Evolutionary conservation across 92 coral and sea anemone genomes (phyloP), one percentile per base, ranked within the genome.

Genomic region (Isaurus tuberculatus): DNA sequence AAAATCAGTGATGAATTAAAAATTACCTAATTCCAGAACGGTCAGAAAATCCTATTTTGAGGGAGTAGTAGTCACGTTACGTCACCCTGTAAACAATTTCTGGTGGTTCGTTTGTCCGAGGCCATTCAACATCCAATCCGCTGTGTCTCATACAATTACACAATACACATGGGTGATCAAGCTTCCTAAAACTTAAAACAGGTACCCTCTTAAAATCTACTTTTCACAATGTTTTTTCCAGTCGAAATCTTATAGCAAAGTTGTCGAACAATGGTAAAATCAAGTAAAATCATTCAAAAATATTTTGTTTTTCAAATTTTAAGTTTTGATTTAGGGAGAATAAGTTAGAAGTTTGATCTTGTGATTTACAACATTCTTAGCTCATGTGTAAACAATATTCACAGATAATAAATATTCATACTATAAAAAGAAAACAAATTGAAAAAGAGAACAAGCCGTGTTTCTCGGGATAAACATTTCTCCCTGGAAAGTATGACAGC

Each of bases 11-110:
- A 77, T 77, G 82, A 77, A 77, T 77, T 58, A 77, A 77, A 77
- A 77, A 77, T 77, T 77, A 77, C 82, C 58, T 77, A 37, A 77
- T 77, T 77, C 82, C 82, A 58, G 70, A 77, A 36, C 37, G 82
- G 82, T 77, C 82, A 77, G 82, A 57, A 55, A 77, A 77, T 60
- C 68, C 82, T 77, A 77, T 77, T 77, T 77, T 77, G 82, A 77
- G 60, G 69, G 70, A 61, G 82, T 77, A 77, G 60, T 77, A 36
- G 33, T 5, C 65, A 33, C 44, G 58, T 61, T 77, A 77, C 82
- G 82, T 77, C 82, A 77, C 82, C 82, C 13, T 20, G 26, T 58
- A 77, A 77, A 77, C 53, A 58, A 77, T 77, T 36, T 77, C 82
- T 77, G 82, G 82, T 77, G 82, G 82, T 36, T 57, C 10, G 64